Conservation (phyloP, 2,797 vertebrate genomes). For the Chiroxiphia lanceolata region DNA sequence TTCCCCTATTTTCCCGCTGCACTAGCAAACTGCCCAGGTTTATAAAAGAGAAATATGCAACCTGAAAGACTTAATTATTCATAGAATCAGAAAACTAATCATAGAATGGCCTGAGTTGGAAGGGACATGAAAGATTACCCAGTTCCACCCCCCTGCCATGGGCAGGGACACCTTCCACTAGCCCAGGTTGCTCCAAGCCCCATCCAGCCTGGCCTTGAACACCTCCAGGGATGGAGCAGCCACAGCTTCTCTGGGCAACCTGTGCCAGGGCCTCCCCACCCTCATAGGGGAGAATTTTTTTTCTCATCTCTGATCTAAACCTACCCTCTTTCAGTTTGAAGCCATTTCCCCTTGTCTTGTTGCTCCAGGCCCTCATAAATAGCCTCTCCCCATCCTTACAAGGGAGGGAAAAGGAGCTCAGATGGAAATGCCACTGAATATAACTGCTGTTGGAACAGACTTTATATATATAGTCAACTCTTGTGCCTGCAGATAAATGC, state of each 20-base stretch:
- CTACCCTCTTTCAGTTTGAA: not conserved
- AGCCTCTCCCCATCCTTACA: not conserved
- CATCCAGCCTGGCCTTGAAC: rapidly evolving
- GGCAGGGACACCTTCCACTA: not conserved
- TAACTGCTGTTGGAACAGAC: not conserved
- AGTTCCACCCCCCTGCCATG: not conserved
- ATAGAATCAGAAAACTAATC: not conserved
- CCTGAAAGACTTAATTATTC: not conserved
- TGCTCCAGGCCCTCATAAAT: not conserved
- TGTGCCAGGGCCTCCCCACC: not conserved
- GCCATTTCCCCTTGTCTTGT: not conserved
- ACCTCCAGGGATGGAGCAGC: not conserved
- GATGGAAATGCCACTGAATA: not conserved
- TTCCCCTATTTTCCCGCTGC: not conserved
- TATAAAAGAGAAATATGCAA: not conserved
- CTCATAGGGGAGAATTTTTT: not conserved
- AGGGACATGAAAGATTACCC: not conserved
- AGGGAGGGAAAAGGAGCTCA: not conserved
- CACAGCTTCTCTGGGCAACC: not conserved
- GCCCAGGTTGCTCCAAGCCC: not conserved
- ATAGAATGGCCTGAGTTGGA: not conserved
- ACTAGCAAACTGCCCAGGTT: not conserved
- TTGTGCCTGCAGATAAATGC: rapidly evolving
- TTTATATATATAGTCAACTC: not conserved
- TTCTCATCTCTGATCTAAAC: not conserved